Evolutionary conservation across 1,140 invertebrate species (phyloP), one percentile per base, ranked within the genome.

Genomic region (Laupala kohalensis): DNA sequence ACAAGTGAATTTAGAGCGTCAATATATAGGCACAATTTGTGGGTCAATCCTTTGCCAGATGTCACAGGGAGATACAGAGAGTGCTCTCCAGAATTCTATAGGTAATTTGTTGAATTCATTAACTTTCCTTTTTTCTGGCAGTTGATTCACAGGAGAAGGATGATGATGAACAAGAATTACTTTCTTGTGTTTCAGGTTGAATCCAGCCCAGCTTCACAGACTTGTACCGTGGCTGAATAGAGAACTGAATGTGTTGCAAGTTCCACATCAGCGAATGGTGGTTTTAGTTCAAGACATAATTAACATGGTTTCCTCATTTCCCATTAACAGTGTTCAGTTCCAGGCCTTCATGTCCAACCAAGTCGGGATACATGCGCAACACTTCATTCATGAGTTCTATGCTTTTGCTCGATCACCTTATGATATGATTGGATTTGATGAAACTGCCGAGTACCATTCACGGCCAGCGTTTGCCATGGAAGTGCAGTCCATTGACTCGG

Each of bases 341-440:
- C 85, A 85, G 25, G 84, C 85, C 29, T 76, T 83, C 0, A 76
- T 92, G 23, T 78, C 81, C 1, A 79, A 84, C 4, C 87, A 86
- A 76, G 82, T 90, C 30, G 84, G 84, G 19, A 78, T 80, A 19
- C 83, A 86, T 71, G 89, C 89, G 0, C 85, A 87, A 72, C 93
- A 95, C 78, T 97, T 98, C 80, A 84, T 94, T 53, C 93, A 96
- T 76, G 95, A 98, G 78, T 86, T 97, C 72, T 89, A 90, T 74
- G 88, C 87, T 78, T 98, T 93, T 84, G 93, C 94, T 62, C 86
- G 87, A 27, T 92, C 91, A 9, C 91, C 92, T 0, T 93, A 89
- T 78, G 92, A 94, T 76, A 88, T 96, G 84, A 82, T 88, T 67
- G 90, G 89, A 3, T 85, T 68, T 27, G 90, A 92, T 77, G 79